Conservation (phyloP, 2,888 invertebrate genomes). For the Lymantria dispar region DNA sequence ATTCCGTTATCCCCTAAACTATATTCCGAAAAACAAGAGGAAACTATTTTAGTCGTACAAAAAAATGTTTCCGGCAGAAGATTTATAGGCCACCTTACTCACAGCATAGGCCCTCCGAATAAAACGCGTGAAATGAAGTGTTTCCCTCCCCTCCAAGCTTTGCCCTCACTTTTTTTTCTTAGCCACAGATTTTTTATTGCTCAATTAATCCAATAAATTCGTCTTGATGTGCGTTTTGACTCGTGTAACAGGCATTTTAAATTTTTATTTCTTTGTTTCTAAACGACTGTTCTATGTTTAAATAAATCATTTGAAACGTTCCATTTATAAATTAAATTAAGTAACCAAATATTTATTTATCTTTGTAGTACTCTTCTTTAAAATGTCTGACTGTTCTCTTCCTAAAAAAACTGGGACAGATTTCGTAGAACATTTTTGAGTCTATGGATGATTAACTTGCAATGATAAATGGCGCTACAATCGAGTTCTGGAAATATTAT, state of each 20-base stretch:
- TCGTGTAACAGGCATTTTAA: constrained; percentile 45
- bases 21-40: constrained; percentile 69
- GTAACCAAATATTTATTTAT: too few relatives aligned
- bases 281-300: constrained; percentile 19
- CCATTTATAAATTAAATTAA: constrained; percentile 4
- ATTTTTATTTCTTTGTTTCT: constrained; percentile 32
- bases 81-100: constrained; percentile 70
- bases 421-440: too few relatives aligned
- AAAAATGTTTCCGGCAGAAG: constrained; percentile 73
- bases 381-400: too few relatives aligned
- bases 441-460: too few relatives aligned
- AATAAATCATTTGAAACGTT: constrained; percentile 22
- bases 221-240: constrained; percentile 48
- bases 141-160: constrained; percentile 54
- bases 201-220: constrained; percentile 68
- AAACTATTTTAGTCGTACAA: constrained; percentile 79
- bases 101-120: constrained; percentile 56
- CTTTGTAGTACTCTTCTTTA: too few relatives aligned
- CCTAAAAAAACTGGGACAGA: too few relatives aligned
- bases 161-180: constrained; percentile 37
- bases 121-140: constrained; percentile 81
- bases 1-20: constrained; percentile 39
- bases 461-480: too few relatives aligned
- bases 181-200: constrained; percentile 66
- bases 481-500: too few relatives aligned